Conservation (phyloP, 2,888 invertebrate species). For the Ctenicera cuprea region DNA sequence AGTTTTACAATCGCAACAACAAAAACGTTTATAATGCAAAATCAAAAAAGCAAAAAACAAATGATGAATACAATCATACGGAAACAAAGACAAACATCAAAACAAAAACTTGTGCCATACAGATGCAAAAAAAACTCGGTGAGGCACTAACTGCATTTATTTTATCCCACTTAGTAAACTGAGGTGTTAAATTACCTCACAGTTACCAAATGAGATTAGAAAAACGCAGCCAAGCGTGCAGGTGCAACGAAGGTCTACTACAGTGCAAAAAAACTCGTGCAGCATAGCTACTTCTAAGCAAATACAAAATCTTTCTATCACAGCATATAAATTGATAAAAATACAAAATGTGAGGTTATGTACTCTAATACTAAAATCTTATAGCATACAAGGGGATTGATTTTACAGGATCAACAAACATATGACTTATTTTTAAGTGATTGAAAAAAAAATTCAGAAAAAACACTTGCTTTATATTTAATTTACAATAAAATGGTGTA, state of each 20-base stretch:
- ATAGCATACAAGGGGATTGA: too few species aligned
- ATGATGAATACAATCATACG: conserved; percentile 47
- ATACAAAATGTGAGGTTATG: neutral
- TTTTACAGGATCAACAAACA: too few species aligned
- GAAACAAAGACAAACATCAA: conserved; percentile 40
- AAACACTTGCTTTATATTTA: too few species aligned
- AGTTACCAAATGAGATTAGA: conserved; percentile 99
- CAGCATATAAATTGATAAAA: neutral
- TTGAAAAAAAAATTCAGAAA: too few species aligned
- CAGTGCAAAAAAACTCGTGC: conserved; percentile 52
- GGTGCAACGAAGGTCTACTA: conserved; percentile 53
- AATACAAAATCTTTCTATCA: neutral
- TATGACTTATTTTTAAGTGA: too few species aligned
- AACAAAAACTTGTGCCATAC: conserved; percentile 61
- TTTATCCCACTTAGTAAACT: conserved; percentile 92
- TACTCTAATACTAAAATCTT: too few species aligned
- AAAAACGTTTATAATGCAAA: conserved; percentile 40
- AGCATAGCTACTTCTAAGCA: conserved; percentile 41
- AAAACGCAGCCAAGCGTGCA: conserved; percentile 76
- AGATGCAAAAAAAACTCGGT: conserved; percentile 70
- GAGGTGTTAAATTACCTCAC: conserved; percentile 86
- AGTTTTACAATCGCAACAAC: conserved; percentile 14
- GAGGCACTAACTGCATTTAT: conserved; percentile 77
- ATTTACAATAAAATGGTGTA: too few species aligned
- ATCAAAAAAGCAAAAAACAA: conserved; percentile 49